Base-by-base conservation (phyloP, 2,888 invertebrate species). In the Helobdella robusta region DNA sequence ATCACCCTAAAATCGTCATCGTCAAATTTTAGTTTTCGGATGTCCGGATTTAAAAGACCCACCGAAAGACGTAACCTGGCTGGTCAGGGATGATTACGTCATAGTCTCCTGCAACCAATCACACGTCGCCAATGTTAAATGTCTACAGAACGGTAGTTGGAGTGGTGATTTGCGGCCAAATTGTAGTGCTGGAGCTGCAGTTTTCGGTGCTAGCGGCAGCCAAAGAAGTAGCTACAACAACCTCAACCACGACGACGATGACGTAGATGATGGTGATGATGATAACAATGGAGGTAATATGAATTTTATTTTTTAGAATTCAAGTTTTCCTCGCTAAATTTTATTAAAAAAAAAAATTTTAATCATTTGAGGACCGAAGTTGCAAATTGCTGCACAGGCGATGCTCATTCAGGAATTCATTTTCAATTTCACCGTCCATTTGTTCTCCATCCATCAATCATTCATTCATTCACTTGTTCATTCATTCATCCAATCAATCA, bases 61-160 rank as follows among this genome's bases (percentile, higher is more conserved):
- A 50, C 62, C 62, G 11, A 23, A 46, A 18, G 48, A 62, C 4
- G 2, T 48, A 32, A 50, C 62, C 32, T 62, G 62, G 62, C 3
- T 25, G 32, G 11, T 62, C 28, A 46, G 34, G 4, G 48, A 23
- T 46, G 62, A 46, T n/a, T 4, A 28, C 30, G 18, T 62, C 32
- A 8, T 44, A 5, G 34, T 62, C 62, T 50, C 46, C 28, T 62
- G 62, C 62, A 62, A 62, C 62, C 62, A 62, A 62, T 62, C 62
- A 50, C 18, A 44, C 18, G 32, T 46, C 30, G 25, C 30, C 34
- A 25, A 46, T n/a, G 62, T 48, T 25, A 62, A n/a, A 30, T 62
- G 62, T 20, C 20, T 48, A 23, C 32, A 20, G 30, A 62, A 62
- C 50, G 62, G 62, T 50, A 62, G 62, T 20, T 62, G 62, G 62